Percentiles rank a stretch among this genome's conserved stretches.
Evolutionary conservation across 2,888 invertebrate species (phyloP).

Genomic region (Erebia aethiops): DNA sequence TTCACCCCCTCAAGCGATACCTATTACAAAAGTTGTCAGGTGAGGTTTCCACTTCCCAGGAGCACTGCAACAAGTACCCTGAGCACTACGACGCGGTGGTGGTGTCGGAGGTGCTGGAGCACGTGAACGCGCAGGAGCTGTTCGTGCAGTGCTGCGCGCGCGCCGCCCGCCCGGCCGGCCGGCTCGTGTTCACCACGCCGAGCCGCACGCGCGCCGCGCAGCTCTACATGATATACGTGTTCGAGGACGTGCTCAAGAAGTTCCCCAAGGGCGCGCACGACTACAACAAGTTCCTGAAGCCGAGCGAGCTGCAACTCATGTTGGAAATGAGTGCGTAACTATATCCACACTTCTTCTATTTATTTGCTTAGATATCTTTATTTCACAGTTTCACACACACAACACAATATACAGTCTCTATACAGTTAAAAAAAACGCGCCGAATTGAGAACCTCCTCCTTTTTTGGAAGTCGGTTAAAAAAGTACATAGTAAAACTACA

Average conservation of each 20-base stretch:
- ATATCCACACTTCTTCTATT: neutral
- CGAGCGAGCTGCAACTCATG: conserved; percentile 87
- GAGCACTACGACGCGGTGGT: conserved; percentile 90
- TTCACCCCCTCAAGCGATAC: no score
- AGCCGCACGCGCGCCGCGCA: conserved; percentile 86
- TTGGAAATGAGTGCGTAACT: conserved; percentile 89
- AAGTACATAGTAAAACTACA: no score
- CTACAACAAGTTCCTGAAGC: conserved; percentile 93
- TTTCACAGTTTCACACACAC: no score
- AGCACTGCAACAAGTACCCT: conserved; percentile 61
- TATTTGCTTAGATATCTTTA: no score
- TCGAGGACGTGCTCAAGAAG: conserved; percentile 89
- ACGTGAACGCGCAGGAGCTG: conserved; percentile 88
- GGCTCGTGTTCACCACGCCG: conserved; percentile 87
- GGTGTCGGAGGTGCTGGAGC: conserved; percentile 95
- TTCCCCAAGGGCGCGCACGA: conserved; percentile 96
- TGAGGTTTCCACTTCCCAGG: conserved; percentile 53
- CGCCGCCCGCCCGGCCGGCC: conserved; percentile 87
- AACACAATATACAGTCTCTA: no score
- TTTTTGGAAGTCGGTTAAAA: no score
- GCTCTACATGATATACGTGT: conserved; percentile 85
- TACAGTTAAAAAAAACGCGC: no score
- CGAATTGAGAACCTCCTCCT: no score
- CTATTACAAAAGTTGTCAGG: no score
- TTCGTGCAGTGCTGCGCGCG: conserved; percentile 87